Base-by-base conservation (phyloP, 2,888 invertebrate species). In the Eutolmus rufibarbis region DNA sequence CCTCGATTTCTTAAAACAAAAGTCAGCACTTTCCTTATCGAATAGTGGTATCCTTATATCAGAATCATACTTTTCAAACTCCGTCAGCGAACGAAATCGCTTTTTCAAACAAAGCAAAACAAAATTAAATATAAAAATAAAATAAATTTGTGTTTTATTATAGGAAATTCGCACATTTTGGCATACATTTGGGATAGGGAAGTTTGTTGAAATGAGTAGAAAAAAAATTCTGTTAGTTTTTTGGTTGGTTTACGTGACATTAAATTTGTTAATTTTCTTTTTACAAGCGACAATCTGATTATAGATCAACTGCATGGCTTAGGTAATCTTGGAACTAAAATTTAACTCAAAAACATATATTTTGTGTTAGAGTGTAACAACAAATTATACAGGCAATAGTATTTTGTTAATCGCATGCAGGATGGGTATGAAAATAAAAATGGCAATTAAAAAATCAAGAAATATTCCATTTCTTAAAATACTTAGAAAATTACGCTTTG, bases 1-100 rank as follows among this genome's bases (percentile, higher is more conserved):
- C 5, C 95, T 94, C 0, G 96, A 96, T 90, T 95, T 95, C 56
- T 95, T 95, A 90, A 96, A 96, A 90, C 95, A 95, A 91, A 95
- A 95, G 91, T 96, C 96, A 0, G 95, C 95, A 14, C 95, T 95
- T n/a, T 95, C 95, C 91, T 95, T 95, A 91, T 96, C 96, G 94
- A 95, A 96, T 19, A 95, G 92, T 1, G 95, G 95, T 78, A 96
- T 93, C 88, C 95, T 93, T 87, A 94, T 92, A 87, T 93, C 92
- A 77, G 91, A 90, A 76, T 88, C 88, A 82, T 90, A 91, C 87
- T 93, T 93, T 89, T 94, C 94, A 79, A 94, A 92, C 89, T 94
- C 94, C 89, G 94, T 94, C 87, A 94, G 90, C 88, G 94, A 93
- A 89, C 93, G 93, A 91, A 94, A 94, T 89, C 93, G 92, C 92